A percentile compares a stretch with the other conserved stretches of the same genome.
Conservation (phyloP, 2,888 invertebrate species). For the Colostygia pectinataria region DNA sequence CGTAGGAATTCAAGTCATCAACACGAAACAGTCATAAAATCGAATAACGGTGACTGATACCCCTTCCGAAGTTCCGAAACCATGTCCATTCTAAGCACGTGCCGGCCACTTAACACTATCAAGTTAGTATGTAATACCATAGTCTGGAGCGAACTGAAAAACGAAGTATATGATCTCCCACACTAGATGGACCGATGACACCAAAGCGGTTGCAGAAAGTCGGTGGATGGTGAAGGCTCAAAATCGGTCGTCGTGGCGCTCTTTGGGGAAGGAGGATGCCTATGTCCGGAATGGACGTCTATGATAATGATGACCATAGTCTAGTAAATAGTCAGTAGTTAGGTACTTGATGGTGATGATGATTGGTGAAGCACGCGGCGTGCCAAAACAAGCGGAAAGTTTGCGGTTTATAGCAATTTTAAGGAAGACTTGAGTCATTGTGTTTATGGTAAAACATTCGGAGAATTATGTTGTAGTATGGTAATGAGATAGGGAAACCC, state of each 20-base stretch:
- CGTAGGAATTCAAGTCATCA: neutral
- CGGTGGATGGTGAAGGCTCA: no score
- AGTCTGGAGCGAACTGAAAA: no score
- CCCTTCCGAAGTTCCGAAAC: constrained; percentile 14
- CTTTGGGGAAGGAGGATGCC: no score
- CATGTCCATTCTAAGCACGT: constrained; percentile 19
- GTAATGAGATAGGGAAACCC: no score
- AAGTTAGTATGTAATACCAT: constrained; percentile 9
- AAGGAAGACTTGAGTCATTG: constrained; percentile 5
- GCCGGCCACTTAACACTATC: constrained; percentile 3
- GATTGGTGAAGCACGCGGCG: constrained; percentile 18
- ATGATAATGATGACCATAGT: no score
- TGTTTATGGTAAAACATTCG: neutral
- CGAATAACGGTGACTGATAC: constrained; percentile 19
- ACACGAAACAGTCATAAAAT: neutral
- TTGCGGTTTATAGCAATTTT: constrained; percentile 10
- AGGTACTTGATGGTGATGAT: constrained; percentile 14
- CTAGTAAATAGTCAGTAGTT: neutral
- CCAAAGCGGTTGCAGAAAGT: no score
- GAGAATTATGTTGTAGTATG: no score
- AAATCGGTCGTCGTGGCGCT: no score
- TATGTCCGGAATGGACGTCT: no score
- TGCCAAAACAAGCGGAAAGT: constrained; percentile 11
- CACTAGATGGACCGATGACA: no score
- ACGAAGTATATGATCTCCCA: no score